Percentiles rank a stretch among this genome's conserved stretches.
Evolutionary conservation across 2,888 invertebrate genomes (phyloP).

Genomic region (Gastrophysa polygoni): DNA sequence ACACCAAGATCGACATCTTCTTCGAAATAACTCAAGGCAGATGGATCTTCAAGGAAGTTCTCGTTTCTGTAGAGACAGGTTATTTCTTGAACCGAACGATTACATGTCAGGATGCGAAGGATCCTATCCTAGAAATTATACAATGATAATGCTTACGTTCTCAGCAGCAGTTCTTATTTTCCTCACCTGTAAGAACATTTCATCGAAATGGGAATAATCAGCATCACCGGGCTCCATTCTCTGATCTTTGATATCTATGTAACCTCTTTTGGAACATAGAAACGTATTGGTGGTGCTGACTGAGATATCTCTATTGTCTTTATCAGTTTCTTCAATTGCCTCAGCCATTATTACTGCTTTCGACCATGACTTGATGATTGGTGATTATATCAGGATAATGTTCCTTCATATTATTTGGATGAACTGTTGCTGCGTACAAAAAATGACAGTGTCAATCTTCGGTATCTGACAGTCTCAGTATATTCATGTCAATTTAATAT

Average conservation of each 20-base stretch:
- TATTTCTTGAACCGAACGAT: background rate
- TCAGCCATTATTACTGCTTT: conserved; percentile 18
- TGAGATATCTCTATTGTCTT: conserved; percentile 14
- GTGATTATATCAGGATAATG: background rate
- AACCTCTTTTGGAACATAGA: conserved; percentile 22
- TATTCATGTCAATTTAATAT: no score
- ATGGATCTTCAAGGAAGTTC: conserved; percentile 23
- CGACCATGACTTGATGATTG: background rate
- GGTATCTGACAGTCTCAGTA: no score
- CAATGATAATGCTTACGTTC: no score
- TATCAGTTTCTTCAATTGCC: background rate
- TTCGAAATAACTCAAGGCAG: conserved; percentile 23
- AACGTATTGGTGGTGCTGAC: conserved; percentile 20
- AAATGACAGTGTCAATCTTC: no score
- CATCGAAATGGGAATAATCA: conserved; percentile 22
- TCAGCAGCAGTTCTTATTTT: no score
- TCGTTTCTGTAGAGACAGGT: conserved; percentile 27
- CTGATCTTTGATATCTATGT: conserved; percentile 18
- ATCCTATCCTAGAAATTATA: conserved; percentile 23
- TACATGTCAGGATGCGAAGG: conserved; percentile 14
- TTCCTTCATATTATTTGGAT: background rate
- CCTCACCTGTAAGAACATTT: conserved; percentile 21
- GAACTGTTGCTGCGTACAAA: background rate
- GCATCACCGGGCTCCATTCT: conserved; percentile 28
- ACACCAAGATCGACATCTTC: conserved; percentile 15